Evolutionary conservation across 2,797 vertebrate species (phyloP), one percentile per base, ranked within the genome.

Genomic region (Scarus forsteni): DNA sequence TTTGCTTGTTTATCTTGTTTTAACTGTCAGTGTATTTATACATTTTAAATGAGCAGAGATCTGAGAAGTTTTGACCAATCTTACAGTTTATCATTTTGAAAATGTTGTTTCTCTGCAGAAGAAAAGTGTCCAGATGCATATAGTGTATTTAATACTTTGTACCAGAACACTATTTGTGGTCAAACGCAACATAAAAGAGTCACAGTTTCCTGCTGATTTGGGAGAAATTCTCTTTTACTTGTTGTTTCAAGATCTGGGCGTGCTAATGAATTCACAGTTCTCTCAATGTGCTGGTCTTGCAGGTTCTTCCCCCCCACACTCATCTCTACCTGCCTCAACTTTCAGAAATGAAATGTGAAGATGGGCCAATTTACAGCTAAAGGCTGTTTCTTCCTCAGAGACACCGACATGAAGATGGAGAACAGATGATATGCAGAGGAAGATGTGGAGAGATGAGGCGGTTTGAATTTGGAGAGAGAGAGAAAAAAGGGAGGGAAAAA

Each of bases 351-450:
- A 89, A 93, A 92, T 86, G 85, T 85, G 77, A 90, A 92, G 92
- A 91, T 88, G 86, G 86, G 89, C 83, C 91, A 90, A 92, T 92
- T 92, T 92, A 86, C 84, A 90, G 88, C 90, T 88, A 62, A 89
- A 81, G 86, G 91, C 84, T 85, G 86, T 88, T 87, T 91, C 90
- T 83, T 89, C 84, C 84, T 86, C 19, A 64, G 92, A 91, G 88
- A 90, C 78, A 63, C 60, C 44, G 68, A 78, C 76, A 70, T 60
- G 70, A 80, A 89, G 83, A 89, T 69, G 85, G 85, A 86, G 80
- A 58, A 77, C 60, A 81, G 89, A 85, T 60, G 66, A 81, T 83
- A 79, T 81, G 86, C 64, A 85, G 79, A 88, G 79, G 68, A 77
- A 87, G 79, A 89, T 75, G 69, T 35, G 73, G 73, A 83, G 78